These are phyloP conservation scores for Oncorhynchus tshawytscha DNA, from an alignment of 2,113 vertebrate genomes.

Conservation along the genomic window DNA sequence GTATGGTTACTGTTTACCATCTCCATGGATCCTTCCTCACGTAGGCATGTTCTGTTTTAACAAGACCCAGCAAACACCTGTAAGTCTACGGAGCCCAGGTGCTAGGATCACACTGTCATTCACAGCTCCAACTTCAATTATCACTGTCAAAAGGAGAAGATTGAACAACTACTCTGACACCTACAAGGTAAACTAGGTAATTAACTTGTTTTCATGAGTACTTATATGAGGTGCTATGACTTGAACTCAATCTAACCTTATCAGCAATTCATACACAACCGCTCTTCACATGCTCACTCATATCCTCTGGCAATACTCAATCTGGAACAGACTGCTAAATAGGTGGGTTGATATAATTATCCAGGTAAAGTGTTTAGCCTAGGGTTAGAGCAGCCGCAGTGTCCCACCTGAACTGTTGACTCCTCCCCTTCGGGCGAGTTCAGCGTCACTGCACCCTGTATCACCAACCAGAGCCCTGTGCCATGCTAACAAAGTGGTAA, in stretches of 20 bases:
- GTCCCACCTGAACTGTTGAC: conserved; percentile 3
- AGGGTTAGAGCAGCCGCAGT: neutral
- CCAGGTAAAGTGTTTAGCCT: neutral
- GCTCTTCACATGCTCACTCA: neutral
- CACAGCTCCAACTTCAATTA: neutral
- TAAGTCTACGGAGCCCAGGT: neutral
- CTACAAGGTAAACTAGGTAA: conserved; percentile 6
- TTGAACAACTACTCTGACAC: neutral
- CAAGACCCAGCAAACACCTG: neutral
- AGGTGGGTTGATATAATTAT: neutral
- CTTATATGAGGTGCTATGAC: neutral
- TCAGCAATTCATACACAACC: neutral
- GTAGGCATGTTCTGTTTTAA: neutral
- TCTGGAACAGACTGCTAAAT: neutral
- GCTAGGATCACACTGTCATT: neutral
- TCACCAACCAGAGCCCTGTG: neutral
- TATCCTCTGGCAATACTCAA: neutral
- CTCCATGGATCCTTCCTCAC: conserved; percentile 22
- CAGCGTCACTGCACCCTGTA: neutral
- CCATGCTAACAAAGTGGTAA: neutral
- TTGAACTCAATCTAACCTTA: neutral
- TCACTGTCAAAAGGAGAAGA: neutral
- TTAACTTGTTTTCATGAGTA: neutral
- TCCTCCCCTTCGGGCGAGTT: neutral
- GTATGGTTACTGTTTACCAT: conserved; percentile 28